phyloP scores from a whole-genome alignment of 2,113 vertebrate species.

The Calyptommatus sinebrachiatus region DNA sequence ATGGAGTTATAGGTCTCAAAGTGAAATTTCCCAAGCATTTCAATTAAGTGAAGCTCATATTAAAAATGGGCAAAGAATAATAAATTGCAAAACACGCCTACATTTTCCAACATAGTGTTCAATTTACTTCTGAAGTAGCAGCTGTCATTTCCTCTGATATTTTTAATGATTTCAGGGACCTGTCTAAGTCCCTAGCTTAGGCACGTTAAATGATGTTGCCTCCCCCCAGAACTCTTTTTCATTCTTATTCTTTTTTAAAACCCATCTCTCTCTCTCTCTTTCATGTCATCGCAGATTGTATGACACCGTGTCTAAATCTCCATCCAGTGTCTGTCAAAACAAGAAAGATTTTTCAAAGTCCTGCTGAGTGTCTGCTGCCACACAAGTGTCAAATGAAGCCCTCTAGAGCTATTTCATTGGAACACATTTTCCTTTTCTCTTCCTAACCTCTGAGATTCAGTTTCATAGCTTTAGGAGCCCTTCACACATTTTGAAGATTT shows the following conservation, averaged over 20 bases:
- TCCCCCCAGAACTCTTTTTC: constrained; percentile 39
- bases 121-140: constrained; percentile 38
- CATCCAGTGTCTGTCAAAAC: constrained; percentile 60
- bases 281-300: constrained; percentile 47
- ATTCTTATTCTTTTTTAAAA: not conserved
- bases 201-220: constrained; percentile 56
- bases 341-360: constrained; percentile 61
- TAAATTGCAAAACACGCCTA: not conserved
- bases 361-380: constrained; percentile 57
- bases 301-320: constrained; percentile 56
- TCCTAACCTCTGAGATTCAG: constrained; percentile 58
- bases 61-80: not conserved
- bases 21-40: too few relatives aligned
- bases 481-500: constrained; percentile 26
- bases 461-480: constrained; percentile 55
- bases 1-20: too few relatives aligned
- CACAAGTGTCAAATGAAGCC: constrained; percentile 54
- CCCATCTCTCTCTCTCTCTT: constrained; percentile 17
- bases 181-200: not conserved
- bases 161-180: constrained; percentile 40
- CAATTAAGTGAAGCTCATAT: too few relatives aligned
- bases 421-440: constrained; percentile 63
- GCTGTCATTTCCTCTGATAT: constrained; percentile 52
- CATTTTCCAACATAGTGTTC: constrained; percentile 42
- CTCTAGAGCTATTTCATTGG: constrained; percentile 58